Base-by-base conservation (phyloP, 1,140 invertebrate genomes). In the Heliothis virescens region DNA sequence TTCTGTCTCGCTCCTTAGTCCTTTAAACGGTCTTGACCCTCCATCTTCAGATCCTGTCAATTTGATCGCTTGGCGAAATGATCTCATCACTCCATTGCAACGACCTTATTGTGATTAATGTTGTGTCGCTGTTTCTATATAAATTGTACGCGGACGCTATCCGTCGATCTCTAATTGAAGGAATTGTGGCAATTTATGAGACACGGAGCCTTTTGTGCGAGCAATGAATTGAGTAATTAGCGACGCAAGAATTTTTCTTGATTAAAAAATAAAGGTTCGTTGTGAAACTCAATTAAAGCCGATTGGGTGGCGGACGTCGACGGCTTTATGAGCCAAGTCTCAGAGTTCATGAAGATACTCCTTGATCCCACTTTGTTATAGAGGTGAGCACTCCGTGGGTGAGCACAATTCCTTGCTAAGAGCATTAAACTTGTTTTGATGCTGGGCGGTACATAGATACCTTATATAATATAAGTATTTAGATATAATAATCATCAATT, bases 91-190 rank as follows among this genome's bases (percentile, higher is more conserved):
- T 72, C 71, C 48, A 63, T 48, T 79, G 82, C 82, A 83, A 74
- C 73, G 83, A 82, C 85, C 79, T 83, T 83, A 83, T 87, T 85
- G 85, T 90, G 89, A 91, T 91, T 86, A 89, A 89, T 92, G 88
- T 75, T 73, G 77, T 80, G 87, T 88, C 87, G 83, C 82, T 84
- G 84, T 86, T 88, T 85, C 80, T 86, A 86, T 86, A 90, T 89
- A 91, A 91, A 90, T 92, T 91, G 90, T 83, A 83, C 75, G 63
- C 65, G 80, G 82, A 84, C 87, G 84, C 77, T 90, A 89, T 91
- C 89, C 84, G 84, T 85, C 86, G 86, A 92, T 92, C 86, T 84
- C 53, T 90, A 92, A 93, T 93, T 90, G 87, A 89, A 81, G 81
- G 87, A 90, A 89, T 92, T 91, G 89, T 84, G 82, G 82, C 90